Evolutionary conservation across 64 coral and sea anemone genomes (phyloP), one percentile per base, ranked within the genome.

Genomic region (Porites australiensis): DNA sequence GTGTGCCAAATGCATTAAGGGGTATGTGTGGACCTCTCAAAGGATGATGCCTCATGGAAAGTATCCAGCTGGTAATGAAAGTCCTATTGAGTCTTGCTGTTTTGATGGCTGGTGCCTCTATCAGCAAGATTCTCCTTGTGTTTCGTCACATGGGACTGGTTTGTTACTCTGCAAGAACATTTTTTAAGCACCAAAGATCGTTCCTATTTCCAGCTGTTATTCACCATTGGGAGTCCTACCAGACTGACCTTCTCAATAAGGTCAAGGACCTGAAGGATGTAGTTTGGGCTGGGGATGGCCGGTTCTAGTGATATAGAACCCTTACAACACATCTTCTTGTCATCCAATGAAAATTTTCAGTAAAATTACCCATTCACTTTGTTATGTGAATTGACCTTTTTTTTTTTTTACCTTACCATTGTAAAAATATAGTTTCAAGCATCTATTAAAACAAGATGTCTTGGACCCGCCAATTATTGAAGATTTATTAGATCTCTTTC

Each of bases 41-140:
- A 70, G 70, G 12, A 53, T 23, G 14, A 78, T 13, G 23, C 10
- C 65, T 37, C 18, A 58, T 70, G 83, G 83, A 14, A 75, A 77
- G 13, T 79, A 53, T 61, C 91, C 91, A 6, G 19, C 51, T 16
- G 91, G 82, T 3, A 87, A 87, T 71, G n/a, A n/a, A n/a, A n/a
- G 50, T 87, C 3, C 52, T 87, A 27, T 43, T 87, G 21, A 87
- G 83, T 77, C 87, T 93, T 13, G 49, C 82, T 7, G 77, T 70
- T 2, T 64, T 93, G 16, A 93, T 93, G 91, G 91, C 74, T 79
- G 83, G 91, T 14, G 59, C 75, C 3, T 92, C 91, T 0, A 66
- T 80, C 3, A 93, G 82, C 47, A 87, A 64, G 82, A 9, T 87
- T 72, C 5, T 93, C 20, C 83, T 93, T n/a, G 47, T 87, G 58